phyloP scores from a whole-genome alignment of 1,140 invertebrate species.

The Heliconius eleuchia region DNA sequence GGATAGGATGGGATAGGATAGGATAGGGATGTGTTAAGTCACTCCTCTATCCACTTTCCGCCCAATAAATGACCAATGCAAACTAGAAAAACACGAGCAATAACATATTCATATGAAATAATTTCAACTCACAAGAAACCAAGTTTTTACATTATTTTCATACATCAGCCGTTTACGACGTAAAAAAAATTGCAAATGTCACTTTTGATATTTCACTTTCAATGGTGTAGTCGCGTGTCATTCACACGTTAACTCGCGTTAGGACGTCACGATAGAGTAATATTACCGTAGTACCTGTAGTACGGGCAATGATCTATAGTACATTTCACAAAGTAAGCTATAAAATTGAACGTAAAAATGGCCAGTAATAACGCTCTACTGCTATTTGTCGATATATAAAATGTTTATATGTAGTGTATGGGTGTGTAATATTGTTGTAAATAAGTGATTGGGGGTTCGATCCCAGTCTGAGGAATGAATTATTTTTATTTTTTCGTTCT shows the following conservation, averaged over 20 bases:
- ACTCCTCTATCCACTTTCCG: no score
- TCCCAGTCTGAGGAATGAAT: no score
- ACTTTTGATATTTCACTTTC: slow-evolving; percentile 13
- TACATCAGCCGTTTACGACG: slow-evolving; percentile 1
- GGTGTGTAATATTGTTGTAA: no score
- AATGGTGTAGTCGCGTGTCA: slow-evolving; percentile 1
- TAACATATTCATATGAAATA: not conserved
- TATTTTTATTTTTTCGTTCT: no score
- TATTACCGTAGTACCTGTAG: not conserved
- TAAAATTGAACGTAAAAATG: slow-evolving; percentile 69
- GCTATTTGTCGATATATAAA: not conserved
- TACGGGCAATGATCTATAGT: slow-evolving; percentile 65
- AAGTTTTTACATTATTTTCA: not conserved
- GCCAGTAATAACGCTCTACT: slow-evolving; percentile 49
- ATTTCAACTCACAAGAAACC: not conserved
- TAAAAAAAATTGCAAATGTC: slow-evolving; percentile 14
- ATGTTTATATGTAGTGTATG: not conserved
- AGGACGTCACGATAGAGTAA: not conserved
- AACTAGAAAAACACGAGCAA: not conserved
- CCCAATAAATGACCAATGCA: not conserved
- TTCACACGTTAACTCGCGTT: slow-evolving; percentile 6
- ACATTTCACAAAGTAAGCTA: slow-evolving; percentile 74
- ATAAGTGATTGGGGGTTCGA: no score
- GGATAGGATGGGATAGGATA: no score
- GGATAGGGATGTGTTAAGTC: no score